Conservation (phyloP, 2,113 vertebrate species). For the Hemiscyllium ocellatum region DNA sequence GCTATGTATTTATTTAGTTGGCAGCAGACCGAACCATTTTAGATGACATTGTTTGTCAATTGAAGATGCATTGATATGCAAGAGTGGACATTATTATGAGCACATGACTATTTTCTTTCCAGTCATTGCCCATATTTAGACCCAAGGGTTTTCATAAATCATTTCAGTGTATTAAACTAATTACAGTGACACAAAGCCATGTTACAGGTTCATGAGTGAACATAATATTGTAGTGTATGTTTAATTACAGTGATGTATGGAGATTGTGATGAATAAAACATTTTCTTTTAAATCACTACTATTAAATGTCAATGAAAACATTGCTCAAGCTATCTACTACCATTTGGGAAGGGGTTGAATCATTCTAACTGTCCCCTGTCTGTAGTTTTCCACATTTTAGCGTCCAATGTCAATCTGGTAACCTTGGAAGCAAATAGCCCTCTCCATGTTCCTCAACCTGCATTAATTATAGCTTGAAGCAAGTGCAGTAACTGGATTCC, state of each 20-base stretch:
- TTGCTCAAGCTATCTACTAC: neutral
- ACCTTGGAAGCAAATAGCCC: neutral
- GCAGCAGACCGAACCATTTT: neutral
- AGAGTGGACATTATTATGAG: neutral
- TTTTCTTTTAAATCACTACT: neutral
- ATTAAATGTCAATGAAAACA: neutral
- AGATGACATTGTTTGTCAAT: neutral
- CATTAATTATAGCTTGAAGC: neutral
- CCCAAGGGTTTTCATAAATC: slow-evolving; percentile 31
- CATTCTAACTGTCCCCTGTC: neutral
- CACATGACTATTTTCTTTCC: slow-evolving; percentile 28
- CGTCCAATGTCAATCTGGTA: neutral
- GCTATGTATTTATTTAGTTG: neutral
- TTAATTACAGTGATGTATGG: neutral
- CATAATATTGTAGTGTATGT: neutral
- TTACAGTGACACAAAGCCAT: neutral
- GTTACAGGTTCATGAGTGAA: neutral
- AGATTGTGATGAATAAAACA: slow-evolving; percentile 13
- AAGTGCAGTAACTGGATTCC: neutral
- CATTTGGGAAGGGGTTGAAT: neutral
- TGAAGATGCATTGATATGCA: neutral
- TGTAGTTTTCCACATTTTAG: neutral
- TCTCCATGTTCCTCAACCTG: neutral
- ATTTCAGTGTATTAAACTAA: neutral
- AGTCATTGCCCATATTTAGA: neutral